These are phyloP conservation scores for Onychostruthus taczanowskii DNA, from an alignment of 2,113 vertebrate species.

Conservation along the genomic window DNA sequence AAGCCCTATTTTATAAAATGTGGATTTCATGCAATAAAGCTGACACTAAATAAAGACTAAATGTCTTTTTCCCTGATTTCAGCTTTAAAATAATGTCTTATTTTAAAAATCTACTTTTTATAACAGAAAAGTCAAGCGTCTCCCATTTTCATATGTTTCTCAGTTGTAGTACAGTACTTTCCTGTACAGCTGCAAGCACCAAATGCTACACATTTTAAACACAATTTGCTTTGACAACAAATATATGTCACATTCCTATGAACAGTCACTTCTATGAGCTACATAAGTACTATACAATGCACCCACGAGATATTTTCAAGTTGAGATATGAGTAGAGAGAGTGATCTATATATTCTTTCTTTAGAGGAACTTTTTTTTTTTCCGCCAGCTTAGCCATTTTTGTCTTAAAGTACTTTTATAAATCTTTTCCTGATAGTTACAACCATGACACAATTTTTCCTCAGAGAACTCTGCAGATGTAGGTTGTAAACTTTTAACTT, in stretches of 20 bases:
- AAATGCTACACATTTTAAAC: background rate
- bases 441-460: slow-evolving; percentile 6
- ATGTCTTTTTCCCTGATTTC: background rate
- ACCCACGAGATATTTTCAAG: background rate
- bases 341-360: background rate
- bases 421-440: slow-evolving; percentile 13
- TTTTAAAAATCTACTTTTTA: slow-evolving; percentile 20
- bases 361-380: background rate
- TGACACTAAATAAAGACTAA: background rate
- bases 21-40: background rate
- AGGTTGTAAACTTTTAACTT: background rate
- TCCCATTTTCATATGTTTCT: slow-evolving; percentile 44
- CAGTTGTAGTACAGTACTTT: slow-evolving; percentile 18
- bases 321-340: background rate
- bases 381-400: background rate
- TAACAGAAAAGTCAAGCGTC: background rate
- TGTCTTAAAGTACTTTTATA: background rate
- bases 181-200: slow-evolving; percentile 37
- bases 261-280: background rate
- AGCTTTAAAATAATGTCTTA: background rate
- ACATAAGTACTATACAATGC: background rate
- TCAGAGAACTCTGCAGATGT: background rate
- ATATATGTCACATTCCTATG: background rate
- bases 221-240: slow-evolving; percentile 36
- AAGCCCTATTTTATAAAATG: background rate